Evolutionary conservation across 2,113 vertebrate species (phyloP), one percentile per base, ranked within the genome.

Genomic region (Cebidichthys violaceus): DNA sequence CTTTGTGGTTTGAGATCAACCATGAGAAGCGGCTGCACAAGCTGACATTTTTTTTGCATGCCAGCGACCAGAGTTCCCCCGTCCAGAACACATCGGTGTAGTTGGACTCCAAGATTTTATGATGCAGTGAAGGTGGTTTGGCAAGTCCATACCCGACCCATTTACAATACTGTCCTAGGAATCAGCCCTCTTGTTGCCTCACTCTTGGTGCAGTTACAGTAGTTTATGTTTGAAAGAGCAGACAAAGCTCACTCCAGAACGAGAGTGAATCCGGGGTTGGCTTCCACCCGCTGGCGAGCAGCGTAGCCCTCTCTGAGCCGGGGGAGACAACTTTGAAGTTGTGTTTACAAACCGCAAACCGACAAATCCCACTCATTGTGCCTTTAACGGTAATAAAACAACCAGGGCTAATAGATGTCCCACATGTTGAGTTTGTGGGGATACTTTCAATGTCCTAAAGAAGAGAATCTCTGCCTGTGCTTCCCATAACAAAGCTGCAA

Each of bases 71-170:
- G 67, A 82, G 67, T 64, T 84, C 69, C 66, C 47, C 81, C 14
- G 66, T 70, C 86, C 87, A 88, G 86, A 87, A 84, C 82, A 80
- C 77, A 88, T 33, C 82, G 81, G 84, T 82, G 27, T 57, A 81
- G 75, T 84, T 39, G 37, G 77, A 70, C 77, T 88, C 88, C 82
- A 82, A 83, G 82, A 73, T 90, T 93, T 93, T 89, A 91, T 87
- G 86, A 89, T 87, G 79, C 81, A 78, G 64, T 54, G 81, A 89
- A 85, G 37, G 82, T 86, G 88, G 90, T 92, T 90, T 92, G 91
- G 90, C 88, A 82, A 59, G 55, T 64, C 17, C 17, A 3, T 41
- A 41, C 35, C 71, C 68, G 83, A 88, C 67, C 86, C 81, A 84
- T 79, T 87, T 86, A 77, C 76, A 75, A 74, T 69, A 69, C 50